These are phyloP conservation scores for Ectemnius continuus DNA, from an alignment of 2,888 invertebrate species.

Conservation along the genomic window DNA sequence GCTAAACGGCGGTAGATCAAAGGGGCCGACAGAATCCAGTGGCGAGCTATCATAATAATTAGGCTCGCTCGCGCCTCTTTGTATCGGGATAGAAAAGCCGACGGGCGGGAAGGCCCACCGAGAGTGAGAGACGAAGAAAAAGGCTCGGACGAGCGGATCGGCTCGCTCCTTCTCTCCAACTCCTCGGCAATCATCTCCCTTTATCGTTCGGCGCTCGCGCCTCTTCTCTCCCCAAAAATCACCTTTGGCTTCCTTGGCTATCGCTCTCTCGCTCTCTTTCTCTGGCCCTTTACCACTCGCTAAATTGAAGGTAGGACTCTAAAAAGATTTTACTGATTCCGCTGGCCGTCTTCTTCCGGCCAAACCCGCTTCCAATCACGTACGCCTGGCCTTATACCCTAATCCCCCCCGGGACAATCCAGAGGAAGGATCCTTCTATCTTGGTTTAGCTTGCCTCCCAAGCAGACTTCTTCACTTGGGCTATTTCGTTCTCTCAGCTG, in stretches of 20 bases:
- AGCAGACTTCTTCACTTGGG: too few relatives aligned
- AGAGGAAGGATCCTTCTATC: neutral
- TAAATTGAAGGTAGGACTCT: conserved; percentile 73
- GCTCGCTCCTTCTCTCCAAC: conserved; percentile 24
- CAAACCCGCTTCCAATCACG: conserved; percentile 50
- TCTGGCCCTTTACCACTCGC: conserved; percentile 39
- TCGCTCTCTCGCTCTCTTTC: neutral
- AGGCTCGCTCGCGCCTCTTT: conserved; percentile 77
- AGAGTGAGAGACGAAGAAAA: conserved; percentile 58
- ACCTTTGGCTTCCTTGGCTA: too few relatives aligned
- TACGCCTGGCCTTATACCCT: conserved; percentile 23
- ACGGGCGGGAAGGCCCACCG: conserved; percentile 52
- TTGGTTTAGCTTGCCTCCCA: too few relatives aligned
- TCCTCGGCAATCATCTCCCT: conserved; percentile 13
- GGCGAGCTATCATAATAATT: conserved; percentile 78
- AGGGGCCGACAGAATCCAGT: conserved; percentile 77
- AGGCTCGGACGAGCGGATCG: conserved; percentile 42
- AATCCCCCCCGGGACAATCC: neutral
- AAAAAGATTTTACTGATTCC: conserved; percentile 73
- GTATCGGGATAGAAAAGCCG: conserved; percentile 76
- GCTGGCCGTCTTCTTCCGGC: conserved; percentile 42
- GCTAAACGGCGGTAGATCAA: conserved; percentile 77
- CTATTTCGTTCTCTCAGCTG: too few relatives aligned
- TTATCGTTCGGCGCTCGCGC: neutral
- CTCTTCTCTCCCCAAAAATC: conserved; percentile 8